Percentiles rank a stretch among this genome's conserved stretches.
Conservation (phyloP, 2,888 invertebrate genomes). For the Macrosoma leucophasiata region DNA sequence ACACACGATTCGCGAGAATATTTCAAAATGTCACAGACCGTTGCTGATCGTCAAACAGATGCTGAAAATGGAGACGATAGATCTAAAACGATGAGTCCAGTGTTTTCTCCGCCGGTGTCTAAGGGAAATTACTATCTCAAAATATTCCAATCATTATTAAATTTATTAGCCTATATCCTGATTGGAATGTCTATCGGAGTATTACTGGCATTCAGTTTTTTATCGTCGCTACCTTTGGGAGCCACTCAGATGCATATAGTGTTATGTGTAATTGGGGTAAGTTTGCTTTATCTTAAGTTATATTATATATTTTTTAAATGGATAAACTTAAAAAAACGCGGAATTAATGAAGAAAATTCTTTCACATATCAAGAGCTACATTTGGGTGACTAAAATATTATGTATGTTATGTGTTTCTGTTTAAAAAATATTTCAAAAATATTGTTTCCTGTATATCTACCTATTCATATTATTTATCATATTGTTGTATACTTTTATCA, state of each 20-base stretch:
- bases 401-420: too few species aligned
- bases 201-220: slow-evolving; percentile 37
- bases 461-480: too few species aligned
- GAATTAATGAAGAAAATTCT: too few species aligned
- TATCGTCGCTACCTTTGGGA: slow-evolving; percentile 36
- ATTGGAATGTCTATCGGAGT: slow-evolving; percentile 47
- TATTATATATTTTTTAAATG: not conserved
- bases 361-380: too few species aligned
- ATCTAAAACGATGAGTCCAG: slow-evolving; percentile 16
- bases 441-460: too few species aligned
- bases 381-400: too few species aligned
- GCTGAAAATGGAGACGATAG: slow-evolving; percentile 22
- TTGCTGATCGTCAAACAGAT: slow-evolving; percentile 26
- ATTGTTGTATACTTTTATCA: too few species aligned
- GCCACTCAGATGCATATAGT: slow-evolving; percentile 43
- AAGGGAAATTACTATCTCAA: slow-evolving; percentile 34
- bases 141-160: slow-evolving; percentile 41
- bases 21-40: slow-evolving; percentile 37
- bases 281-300: slow-evolving; percentile 24
- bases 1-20: slow-evolving; percentile 6
- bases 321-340: too few species aligned
- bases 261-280: slow-evolving; percentile 58
- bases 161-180: slow-evolving; percentile 44
- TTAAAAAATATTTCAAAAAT: too few species aligned
- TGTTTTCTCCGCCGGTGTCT: slow-evolving; percentile 6